Base-by-base conservation (phyloP, 2,888 invertebrate species). In the Tenthredo mesomela region DNA sequence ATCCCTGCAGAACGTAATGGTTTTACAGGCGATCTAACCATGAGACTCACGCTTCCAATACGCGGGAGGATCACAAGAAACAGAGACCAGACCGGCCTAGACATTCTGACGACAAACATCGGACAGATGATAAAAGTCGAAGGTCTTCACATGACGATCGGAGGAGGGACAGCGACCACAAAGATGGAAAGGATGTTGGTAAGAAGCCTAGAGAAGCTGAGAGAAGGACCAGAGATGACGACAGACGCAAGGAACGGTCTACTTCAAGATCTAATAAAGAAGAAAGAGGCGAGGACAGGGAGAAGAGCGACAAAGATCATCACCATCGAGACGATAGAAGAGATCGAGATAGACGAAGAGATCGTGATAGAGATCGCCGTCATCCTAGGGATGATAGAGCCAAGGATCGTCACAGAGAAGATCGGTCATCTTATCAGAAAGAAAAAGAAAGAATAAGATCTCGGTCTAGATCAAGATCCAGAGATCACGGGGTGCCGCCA, bases 1-100 rank as follows among this genome's bases (percentile, higher is more conserved):
- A 92, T 90, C 93, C 92, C 93, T 93, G 93, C 93, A 93, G 93
- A 93, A 92, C 92, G 92, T 93, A 93, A 93, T 93, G 91, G 90
- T 93, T 92, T 93, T 93, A 93, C 93, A 93, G 93, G 92, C 91
- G 91, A 91, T 84, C 90, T 88, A 92, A 92, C 87, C 88, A 90
- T 87, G 92, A 92, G 84, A 90, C 90, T 85, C 89, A 90, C 84
- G 87, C 91, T 82, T 88, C 90, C 82, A 90, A 87, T 86, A 88
- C 90, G 40, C 91, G 90, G 47, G 92, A 92, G 29, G 91, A 91
- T 6, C 89, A 89, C 61, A 92, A 90, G 80, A 88, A 88, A 47
- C 90, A 90, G 40, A 89, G 87, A 85, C 87, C 86, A 73, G 91
- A 90, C 54, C 89, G 90, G 25, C 70, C 43, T 84, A 87, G 87